A percentile compares a stretch with the other conserved stretches of the same genome.
Conservation (phyloP, 2,113 vertebrate species). For the Oreochromis niloticus region DNA sequence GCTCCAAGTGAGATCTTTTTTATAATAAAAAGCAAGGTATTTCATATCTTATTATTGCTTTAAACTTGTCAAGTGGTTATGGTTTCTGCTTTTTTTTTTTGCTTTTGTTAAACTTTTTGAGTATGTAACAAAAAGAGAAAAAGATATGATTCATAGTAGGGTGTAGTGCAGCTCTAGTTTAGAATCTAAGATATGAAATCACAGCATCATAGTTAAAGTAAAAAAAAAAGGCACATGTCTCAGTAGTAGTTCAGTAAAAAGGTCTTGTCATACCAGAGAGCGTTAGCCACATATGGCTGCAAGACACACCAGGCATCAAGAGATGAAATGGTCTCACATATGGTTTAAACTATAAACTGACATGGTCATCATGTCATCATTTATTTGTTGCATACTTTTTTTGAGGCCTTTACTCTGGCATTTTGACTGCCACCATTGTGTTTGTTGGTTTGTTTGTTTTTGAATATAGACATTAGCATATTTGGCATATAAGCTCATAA, state of each 20-base stretch:
- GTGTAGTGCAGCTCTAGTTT: too few relatives aligned
- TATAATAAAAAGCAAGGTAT: not conserved
- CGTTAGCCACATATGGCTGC: not conserved
- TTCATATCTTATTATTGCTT: not conserved
- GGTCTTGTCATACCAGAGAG: not conserved
- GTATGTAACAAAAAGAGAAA: not conserved
- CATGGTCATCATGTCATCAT: not conserved
- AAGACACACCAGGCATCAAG: not conserved
- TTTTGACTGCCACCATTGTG: not conserved
- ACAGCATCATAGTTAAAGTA: fast-evolving
- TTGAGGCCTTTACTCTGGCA: not conserved
- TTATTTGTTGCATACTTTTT: not conserved
- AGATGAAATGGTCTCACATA: not conserved
- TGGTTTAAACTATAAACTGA: not conserved
- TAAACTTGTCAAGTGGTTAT: not conserved
- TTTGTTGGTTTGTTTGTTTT: not conserved
- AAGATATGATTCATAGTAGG: not conserved
- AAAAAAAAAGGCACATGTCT: not conserved
- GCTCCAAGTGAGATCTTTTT: not conserved
- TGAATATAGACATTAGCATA: not conserved
- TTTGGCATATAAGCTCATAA: not conserved
- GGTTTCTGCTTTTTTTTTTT: not conserved
- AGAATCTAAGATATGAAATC: not conserved
- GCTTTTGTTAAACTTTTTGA: not conserved
- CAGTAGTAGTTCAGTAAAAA: not conserved